These are phyloP conservation scores for Xenopus petersii DNA, from an alignment of 2,797 vertebrate species.

Conservation along the genomic window DNA sequence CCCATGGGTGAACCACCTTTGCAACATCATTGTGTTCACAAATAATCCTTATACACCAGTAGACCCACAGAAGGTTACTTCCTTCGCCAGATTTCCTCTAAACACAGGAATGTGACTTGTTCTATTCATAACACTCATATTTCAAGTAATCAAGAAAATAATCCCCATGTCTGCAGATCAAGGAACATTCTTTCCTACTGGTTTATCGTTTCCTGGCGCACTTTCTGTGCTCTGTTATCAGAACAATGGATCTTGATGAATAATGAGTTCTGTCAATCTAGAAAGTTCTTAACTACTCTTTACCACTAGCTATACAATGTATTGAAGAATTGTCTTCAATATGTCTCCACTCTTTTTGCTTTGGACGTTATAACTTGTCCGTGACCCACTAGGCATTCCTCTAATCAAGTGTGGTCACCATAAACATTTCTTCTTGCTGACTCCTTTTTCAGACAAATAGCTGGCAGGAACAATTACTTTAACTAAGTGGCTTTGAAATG, in stretches of 20 bases:
- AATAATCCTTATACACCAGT: background rate
- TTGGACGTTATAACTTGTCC: no score
- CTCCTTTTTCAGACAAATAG: no score
- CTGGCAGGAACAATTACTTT: no score
- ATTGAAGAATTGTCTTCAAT: no score
- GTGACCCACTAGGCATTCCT: no score
- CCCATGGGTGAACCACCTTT: background rate
- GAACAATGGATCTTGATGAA: background rate
- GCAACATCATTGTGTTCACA: background rate
- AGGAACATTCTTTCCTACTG: background rate
- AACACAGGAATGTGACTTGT: no score
- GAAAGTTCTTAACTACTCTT: background rate
- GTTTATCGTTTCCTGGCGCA: background rate
- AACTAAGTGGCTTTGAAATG: no score
- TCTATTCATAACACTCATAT: background rate
- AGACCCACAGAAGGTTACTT: background rate
- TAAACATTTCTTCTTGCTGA: no score
- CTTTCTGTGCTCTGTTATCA: background rate
- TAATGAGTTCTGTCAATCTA: background rate
- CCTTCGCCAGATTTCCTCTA: no score
- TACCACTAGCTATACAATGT: no score
- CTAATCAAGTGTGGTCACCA: no score
- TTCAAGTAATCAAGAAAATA: background rate
- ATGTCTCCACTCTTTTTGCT: no score
- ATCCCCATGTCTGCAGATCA: background rate